Evolutionary conservation across 2,113 vertebrate species (phyloP), one percentile per base, ranked within the genome.

Genomic region (Struthio camelus): DNA sequence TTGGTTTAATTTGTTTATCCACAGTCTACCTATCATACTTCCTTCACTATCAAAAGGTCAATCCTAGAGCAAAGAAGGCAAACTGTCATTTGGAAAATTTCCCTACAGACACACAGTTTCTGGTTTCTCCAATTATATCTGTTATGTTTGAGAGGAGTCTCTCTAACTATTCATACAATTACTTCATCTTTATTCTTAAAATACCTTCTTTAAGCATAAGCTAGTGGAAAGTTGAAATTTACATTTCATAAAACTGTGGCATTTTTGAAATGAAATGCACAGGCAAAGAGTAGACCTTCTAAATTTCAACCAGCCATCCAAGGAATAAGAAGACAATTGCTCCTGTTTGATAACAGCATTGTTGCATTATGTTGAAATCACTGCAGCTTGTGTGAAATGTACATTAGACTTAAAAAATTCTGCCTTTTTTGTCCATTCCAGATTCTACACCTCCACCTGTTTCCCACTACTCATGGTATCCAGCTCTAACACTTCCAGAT

Each of bases 291-390:
- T 40, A 51, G 66, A 34, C 23, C 30, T 32, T 54, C 32, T 80
- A 30, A 75, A 71, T 66, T 50, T 90, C 56, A 64, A 30, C 2
- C 4, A 81, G 42, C 8, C 7, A 78, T 8, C 2, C 28, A 85
- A 38, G 56, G 32, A 70, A 20, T 27, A 48, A 34, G 13, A 62
- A 85, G 64, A 67, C 4, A 3, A 3, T 54, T 59, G 4, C 48
- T 56, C 23, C 14, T 53, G 1, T 34, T 78, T 85, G 32, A 14
- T 27, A 19, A 6, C 10, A 51, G 3, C 15, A n/a, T 66, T 97
- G 84, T 71, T 79, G 50, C 34, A 81, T 62, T 95, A 53, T 92
- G 84, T 93, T 89, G 84, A 82, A 92, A 93, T 77, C 50, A 58
- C 79, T 93, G 79, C 40, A 72, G 79, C 65, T 64, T 80, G 61